These are phyloP conservation scores for Theristicus caerulescens DNA, from an alignment of 2,113 vertebrate species.

Conservation along the genomic window DNA sequence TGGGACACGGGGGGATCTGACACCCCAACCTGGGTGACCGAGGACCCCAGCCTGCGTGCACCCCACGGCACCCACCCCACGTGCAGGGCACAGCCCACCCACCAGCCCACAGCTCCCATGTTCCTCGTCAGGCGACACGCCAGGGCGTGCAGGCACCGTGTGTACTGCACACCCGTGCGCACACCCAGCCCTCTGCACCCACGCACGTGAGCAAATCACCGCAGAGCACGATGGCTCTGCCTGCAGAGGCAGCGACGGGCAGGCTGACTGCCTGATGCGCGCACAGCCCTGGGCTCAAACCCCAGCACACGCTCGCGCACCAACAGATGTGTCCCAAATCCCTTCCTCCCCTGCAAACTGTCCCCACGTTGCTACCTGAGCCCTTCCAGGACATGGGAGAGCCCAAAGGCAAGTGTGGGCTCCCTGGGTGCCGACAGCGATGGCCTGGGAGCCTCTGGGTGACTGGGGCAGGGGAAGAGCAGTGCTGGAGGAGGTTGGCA, in stretches of 20 bases:
- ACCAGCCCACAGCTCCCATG: fast-evolving
- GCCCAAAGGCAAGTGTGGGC: not conserved
- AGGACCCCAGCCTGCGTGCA: not conserved
- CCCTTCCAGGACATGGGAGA: not conserved
- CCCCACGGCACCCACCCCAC: fast-evolving
- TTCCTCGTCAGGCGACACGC: not conserved
- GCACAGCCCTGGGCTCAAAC: not conserved
- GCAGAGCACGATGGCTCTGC: not conserved
- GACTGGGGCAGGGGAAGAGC: not conserved
- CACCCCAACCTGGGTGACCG: fast-evolving
- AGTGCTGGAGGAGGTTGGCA: not conserved
- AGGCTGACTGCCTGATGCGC: not conserved
- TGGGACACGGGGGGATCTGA: not conserved
- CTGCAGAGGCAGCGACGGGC: not conserved
- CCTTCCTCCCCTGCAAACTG: too few relatives aligned
- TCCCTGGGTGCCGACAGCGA: fast-evolving
- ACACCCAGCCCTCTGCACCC: not conserved
- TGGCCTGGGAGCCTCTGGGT: not conserved
- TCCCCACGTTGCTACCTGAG: not conserved
- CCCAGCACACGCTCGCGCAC: not conserved
- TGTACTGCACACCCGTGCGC: fast-evolving
- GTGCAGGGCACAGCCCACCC: not conserved
- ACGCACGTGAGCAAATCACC: fast-evolving
- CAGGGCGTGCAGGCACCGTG: fast-evolving
- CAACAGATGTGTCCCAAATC: not conserved